Evolutionary conservation across 2,888 invertebrate genomes (phyloP).

Genomic region (Ceratothoa steindachneri): DNA sequence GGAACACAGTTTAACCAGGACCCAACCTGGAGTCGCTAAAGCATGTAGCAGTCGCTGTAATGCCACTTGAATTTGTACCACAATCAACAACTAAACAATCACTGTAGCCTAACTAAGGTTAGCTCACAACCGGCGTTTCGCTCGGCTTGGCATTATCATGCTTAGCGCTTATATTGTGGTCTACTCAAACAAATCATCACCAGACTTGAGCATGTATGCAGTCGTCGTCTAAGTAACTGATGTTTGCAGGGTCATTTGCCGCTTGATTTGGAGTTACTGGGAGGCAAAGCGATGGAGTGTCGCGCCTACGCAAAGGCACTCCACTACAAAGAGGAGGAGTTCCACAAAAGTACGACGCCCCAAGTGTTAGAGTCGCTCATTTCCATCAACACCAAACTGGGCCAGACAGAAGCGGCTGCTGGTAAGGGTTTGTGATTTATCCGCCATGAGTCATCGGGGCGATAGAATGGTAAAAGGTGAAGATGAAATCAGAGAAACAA

Average conservation of each 20-base stretch:
- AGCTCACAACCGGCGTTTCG: too few species aligned
- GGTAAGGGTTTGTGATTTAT: conserved; percentile 32
- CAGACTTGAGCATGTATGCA: too few species aligned
- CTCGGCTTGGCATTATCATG: too few species aligned
- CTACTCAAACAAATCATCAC: too few species aligned
- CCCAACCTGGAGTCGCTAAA: too few species aligned
- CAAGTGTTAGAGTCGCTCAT: conserved; percentile 90
- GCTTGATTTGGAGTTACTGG: conserved; percentile 77
- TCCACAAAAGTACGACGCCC: conserved; percentile 73
- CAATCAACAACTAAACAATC: too few species aligned
- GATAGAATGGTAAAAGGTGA: background rate
- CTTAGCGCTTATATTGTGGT: too few species aligned
- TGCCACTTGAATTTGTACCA: too few species aligned
- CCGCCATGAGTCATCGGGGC: background rate
- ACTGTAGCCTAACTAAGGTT: too few species aligned
- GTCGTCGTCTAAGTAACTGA: too few species aligned
- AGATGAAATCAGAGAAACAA: background rate
- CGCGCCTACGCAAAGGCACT: conserved; percentile 77
- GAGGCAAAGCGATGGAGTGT: conserved; percentile 91
- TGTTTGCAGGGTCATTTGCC: conserved; percentile 63
- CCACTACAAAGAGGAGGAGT: conserved; percentile 84
- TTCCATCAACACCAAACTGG: conserved; percentile 94
- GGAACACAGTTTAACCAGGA: too few species aligned
- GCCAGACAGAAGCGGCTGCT: conserved; percentile 91
- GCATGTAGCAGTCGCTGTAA: too few species aligned